A percentile compares a stretch with the other conserved stretches of the same genome.
Evolutionary conservation across 1,140 invertebrate genomes (phyloP).

Genomic region (Adelges cooleyi): DNA sequence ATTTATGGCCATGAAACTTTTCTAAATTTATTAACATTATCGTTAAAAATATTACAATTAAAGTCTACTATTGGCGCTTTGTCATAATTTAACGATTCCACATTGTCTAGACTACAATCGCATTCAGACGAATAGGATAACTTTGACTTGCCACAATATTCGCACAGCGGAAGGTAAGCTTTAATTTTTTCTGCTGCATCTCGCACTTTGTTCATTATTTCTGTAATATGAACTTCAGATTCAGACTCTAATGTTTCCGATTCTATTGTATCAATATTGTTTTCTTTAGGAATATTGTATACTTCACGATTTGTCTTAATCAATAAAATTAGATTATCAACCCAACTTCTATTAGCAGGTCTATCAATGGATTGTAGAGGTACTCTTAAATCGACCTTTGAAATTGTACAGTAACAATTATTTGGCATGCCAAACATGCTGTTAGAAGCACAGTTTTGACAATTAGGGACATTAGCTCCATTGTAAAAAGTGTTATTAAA

Average conservation of each 20-base stretch:
- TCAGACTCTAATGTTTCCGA: no score
- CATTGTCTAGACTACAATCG: no score
- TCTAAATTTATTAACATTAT: no score
- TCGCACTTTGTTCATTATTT: neutral
- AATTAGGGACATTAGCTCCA: neutral
- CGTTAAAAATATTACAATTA: no score
- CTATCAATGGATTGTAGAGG: neutral
- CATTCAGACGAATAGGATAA: no score
- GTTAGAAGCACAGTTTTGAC: neutral
- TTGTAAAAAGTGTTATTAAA: neutral
- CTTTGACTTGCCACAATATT: neutral
- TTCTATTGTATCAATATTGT: neutral
- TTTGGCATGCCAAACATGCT: neutral
- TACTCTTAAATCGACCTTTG: neutral
- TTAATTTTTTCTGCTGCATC: neutral
- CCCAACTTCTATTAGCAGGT: neutral
- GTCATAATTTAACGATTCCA: conserved; percentile 1
- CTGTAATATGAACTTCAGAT: no score
- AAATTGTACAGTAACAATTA: neutral
- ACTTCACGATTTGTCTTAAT: neutral
- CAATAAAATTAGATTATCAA: neutral
- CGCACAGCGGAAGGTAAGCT: neutral
- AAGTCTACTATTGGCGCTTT: no score
- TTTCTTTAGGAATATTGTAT: neutral
- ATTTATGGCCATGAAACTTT: no score